These are phyloP conservation scores for Rhogogaster chlorosoma DNA, from an alignment of 2,888 invertebrate species.

Conservation along the genomic window DNA sequence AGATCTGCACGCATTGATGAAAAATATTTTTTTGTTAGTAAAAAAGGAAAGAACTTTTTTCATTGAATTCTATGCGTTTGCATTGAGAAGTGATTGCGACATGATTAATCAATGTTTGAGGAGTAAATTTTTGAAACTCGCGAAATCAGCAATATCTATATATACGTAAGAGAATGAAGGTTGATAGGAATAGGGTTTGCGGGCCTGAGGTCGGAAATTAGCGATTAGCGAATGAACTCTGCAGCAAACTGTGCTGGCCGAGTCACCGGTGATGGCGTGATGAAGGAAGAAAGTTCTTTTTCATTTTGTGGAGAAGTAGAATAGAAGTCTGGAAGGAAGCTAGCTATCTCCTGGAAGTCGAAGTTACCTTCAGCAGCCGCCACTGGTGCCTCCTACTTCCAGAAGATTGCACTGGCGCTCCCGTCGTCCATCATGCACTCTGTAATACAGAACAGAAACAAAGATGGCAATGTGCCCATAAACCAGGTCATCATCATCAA, in stretches of 20 bases:
- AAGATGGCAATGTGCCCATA: slow-evolving; percentile 78
- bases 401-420: slow-evolving; percentile 82
- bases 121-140: not conserved
- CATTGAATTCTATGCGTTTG: not conserved
- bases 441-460: slow-evolving; percentile 82
- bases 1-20: not conserved
- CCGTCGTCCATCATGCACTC: slow-evolving; percentile 80
- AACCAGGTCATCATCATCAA: slow-evolving; percentile 52
- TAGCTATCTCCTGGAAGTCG: slow-evolving; percentile 82
- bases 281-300: slow-evolving; percentile 67
- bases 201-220: slow-evolving; percentile 67
- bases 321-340: slow-evolving; percentile 77
- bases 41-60: not conserved
- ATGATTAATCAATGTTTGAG: not conserved
- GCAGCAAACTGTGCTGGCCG: slow-evolving; percentile 75
- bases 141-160: not conserved
- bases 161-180: not conserved
- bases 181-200: slow-evolving; percentile 5
- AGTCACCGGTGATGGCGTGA: slow-evolving; percentile 75
- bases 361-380: slow-evolving; percentile 80
- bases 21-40: not conserved
- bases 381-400: slow-evolving; percentile 82
- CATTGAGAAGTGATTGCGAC: not conserved
- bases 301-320: slow-evolving; percentile 70
- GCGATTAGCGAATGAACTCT: slow-evolving; percentile 76